phyloP scores from a whole-genome alignment of 2,113 vertebrate genomes.

The Thamnophis sirtalis region DNA sequence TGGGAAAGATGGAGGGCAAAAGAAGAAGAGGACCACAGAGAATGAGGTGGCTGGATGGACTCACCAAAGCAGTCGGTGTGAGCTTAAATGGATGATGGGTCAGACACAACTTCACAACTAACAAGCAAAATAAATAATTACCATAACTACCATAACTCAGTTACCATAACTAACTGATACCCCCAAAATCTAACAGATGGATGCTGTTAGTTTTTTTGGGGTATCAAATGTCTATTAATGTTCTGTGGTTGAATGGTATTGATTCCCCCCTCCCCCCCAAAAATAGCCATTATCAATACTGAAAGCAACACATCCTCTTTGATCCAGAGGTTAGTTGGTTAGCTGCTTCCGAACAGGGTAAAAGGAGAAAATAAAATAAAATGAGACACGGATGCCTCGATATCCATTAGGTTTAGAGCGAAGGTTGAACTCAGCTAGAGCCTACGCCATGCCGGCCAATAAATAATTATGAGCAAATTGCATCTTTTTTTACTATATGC shows the following conservation, averaged over 20 bases:
- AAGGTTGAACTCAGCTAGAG: slow-evolving; percentile 67
- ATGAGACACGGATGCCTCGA: neutral
- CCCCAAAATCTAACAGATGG: too few species aligned
- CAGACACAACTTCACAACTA: too few species aligned
- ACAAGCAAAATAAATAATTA: too few species aligned
- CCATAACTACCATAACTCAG: too few species aligned
- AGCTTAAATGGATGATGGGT: too few species aligned
- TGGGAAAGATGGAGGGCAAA: too few species aligned
- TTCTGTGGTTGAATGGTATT: neutral
- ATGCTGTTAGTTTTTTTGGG: neutral
- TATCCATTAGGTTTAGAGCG: slow-evolving; percentile 55
- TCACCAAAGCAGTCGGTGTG: too few species aligned
- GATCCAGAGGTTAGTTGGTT: neutral
- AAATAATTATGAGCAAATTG: slow-evolving; percentile 85
- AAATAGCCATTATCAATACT: neutral
- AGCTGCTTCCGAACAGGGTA: neutral
- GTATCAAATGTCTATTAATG: neutral
- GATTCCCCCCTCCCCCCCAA: neutral
- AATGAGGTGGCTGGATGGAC: too few species aligned
- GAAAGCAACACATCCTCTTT: neutral
- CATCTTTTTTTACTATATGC: slow-evolving; percentile 75
- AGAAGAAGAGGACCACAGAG: too few species aligned
- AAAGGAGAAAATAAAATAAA: rapidly evolving
- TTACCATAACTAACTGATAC: too few species aligned
- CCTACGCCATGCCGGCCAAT: slow-evolving; percentile 70